Evolutionary conservation across 2,113 vertebrate genomes (phyloP).

Genomic region (Chaetodon auriga): DNA sequence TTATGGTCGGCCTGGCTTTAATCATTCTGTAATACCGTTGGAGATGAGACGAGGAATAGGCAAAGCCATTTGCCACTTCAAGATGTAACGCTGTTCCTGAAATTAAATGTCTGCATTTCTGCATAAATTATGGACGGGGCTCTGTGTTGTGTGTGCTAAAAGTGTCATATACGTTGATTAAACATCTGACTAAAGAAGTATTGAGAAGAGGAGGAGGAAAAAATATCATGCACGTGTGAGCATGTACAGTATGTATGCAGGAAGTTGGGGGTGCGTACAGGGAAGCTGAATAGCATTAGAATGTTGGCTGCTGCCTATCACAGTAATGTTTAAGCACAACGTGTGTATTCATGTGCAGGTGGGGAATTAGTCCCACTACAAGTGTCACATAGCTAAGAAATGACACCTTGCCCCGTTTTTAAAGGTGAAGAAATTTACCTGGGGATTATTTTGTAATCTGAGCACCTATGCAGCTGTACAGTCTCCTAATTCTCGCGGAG

Average conservation of each 20-base stretch:
- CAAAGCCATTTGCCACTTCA: constrained; percentile 79
- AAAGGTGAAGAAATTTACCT: constrained; percentile 81
- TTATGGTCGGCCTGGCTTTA: constrained; percentile 83
- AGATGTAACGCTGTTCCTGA: constrained; percentile 71
- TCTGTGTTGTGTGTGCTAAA: constrained; percentile 63
- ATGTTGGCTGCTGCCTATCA: constrained; percentile 70
- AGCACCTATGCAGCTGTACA: constrained; percentile 72
- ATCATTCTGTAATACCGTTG: constrained; percentile 82
- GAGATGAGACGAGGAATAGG: constrained; percentile 80
- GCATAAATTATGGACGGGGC: constrained; percentile 73
- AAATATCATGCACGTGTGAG: constrained; percentile 26
- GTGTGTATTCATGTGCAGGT: constrained; percentile 73
- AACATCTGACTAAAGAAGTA: constrained; percentile 70
- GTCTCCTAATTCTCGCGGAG: constrained; percentile 75
- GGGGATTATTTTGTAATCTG: constrained; percentile 87
- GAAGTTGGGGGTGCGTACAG: constrained; percentile 48
- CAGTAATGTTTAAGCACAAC: constrained; percentile 57
- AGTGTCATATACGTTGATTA: constrained; percentile 76
- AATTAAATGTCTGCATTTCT: constrained; percentile 83
- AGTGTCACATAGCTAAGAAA: constrained; percentile 73
- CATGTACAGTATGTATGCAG: constrained; percentile 42
- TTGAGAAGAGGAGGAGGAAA: constrained; percentile 22
- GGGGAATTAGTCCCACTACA: constrained; percentile 77
- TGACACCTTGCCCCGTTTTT: constrained; percentile 75
- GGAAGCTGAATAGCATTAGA: constrained; percentile 64